phyloP scores from a whole-genome alignment of 2,888 invertebrate genomes.

The Steromphala cineraria region DNA sequence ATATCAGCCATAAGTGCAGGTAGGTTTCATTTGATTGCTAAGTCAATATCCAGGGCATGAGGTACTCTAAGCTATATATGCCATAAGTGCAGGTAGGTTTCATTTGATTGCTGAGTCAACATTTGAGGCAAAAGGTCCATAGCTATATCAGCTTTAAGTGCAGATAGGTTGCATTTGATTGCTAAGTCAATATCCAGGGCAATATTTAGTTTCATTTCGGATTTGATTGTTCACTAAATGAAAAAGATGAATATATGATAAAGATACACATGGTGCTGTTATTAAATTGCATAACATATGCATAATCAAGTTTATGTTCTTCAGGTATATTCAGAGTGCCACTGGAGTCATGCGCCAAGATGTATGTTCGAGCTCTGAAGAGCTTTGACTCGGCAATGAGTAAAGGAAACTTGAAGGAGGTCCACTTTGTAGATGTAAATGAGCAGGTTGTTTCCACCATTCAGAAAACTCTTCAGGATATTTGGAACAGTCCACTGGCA shows the following conservation, averaged over 20 bases:
- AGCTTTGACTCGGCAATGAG: conserved; percentile 16
- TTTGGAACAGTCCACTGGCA: not conserved
- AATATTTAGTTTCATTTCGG: too few species aligned
- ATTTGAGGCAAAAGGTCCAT: conserved; percentile 27
- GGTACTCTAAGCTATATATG: conserved; percentile 45
- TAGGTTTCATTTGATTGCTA: not conserved
- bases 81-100: conserved; percentile 48
- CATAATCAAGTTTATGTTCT: not conserved
- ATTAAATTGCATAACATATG: too few species aligned
- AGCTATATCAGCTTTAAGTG: conserved; percentile 50
- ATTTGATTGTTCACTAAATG: too few species aligned
- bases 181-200: not conserved
- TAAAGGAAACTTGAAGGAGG: conserved; percentile 35
- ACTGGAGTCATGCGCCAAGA: conserved; percentile 37
- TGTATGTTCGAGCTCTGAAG: conserved; percentile 38
- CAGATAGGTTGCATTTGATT: conserved; percentile 33
- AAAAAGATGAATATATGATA: too few species aligned
- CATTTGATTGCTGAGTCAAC: too few species aligned
- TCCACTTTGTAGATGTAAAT: conserved; percentile 43
- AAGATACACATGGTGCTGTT: too few species aligned
- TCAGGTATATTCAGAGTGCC: conserved; percentile 46
- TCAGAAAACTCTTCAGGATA: not conserved
- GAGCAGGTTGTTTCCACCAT: conserved; percentile 16
- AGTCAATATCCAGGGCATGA: not conserved
- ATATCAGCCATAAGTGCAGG: conserved; percentile 53